These are phyloP conservation scores for Tokudaia muenninki DNA, from an alignment of 2,797 vertebrate genomes.

Conservation along the genomic window DNA sequence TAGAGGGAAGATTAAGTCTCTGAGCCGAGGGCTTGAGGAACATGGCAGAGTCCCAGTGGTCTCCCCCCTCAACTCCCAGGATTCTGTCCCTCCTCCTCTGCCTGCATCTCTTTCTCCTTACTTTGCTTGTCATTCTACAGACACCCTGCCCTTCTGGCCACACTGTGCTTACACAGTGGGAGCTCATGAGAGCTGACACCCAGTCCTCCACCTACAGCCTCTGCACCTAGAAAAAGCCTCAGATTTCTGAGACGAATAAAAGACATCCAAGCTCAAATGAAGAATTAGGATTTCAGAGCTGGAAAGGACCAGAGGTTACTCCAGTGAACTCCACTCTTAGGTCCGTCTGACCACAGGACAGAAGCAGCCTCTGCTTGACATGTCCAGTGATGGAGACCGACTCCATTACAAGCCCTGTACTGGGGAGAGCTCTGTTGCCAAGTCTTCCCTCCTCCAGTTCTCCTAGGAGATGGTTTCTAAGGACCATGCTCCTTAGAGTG, in stretches of 20 bases:
- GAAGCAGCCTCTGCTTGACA: neutral
- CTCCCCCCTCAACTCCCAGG: neutral
- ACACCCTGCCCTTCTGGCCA: neutral
- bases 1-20: neutral
- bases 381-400: neutral
- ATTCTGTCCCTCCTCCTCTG: no score
- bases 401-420: neutral
- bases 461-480: neutral
- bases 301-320: neutral
- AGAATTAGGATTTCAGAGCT: neutral
- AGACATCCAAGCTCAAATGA: neutral
- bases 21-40: neutral
- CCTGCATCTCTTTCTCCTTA: neutral
- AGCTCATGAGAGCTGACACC: neutral
- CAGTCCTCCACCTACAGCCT: no score
- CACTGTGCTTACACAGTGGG: rapidly evolving
- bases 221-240: neutral
- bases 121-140: neutral
- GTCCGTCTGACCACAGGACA: neutral
- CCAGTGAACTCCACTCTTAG: neutral
- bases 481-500: neutral
- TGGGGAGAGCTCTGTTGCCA: neutral
- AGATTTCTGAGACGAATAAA: neutral
- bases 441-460: neutral
- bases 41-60: neutral